Percentiles rank a stretch among this genome's conserved stretches.
phyloP scores from a whole-genome alignment of 2,888 invertebrate species.

The Lepidochrysops patricia region DNA sequence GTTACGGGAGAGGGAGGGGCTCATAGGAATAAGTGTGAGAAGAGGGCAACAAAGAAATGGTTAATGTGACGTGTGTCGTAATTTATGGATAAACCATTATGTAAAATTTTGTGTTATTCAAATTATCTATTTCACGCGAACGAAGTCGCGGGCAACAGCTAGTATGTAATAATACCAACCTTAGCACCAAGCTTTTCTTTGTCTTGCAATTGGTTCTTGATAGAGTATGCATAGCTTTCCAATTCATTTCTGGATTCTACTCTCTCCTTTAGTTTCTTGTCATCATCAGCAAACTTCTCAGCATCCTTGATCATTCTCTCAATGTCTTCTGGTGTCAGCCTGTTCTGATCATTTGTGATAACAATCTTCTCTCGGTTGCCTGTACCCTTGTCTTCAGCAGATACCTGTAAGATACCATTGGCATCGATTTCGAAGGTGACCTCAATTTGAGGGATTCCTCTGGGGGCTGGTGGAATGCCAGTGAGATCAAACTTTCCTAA shows the following conservation, averaged over 20 bases:
- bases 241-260: slow-evolving; percentile 97
- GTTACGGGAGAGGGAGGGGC: neutral
- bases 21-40: too few species aligned
- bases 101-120: too few species aligned
- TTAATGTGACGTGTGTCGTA: too few species aligned
- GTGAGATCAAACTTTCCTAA: slow-evolving; percentile 98
- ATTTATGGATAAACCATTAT: too few species aligned
- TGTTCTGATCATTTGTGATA: slow-evolving; percentile 98
- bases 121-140: too few species aligned
- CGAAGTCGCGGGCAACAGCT: too few species aligned
- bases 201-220: slow-evolving; percentile 96
- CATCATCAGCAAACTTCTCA: slow-evolving; percentile 98
- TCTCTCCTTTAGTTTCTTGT: slow-evolving; percentile 95
- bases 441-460: slow-evolving; percentile 95
- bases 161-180: slow-evolving; percentile 37
- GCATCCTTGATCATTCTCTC: slow-evolving; percentile 99
- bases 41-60: too few species aligned
- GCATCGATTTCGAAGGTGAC: slow-evolving; percentile 96
- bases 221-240: slow-evolving; percentile 96
- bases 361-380: slow-evolving; percentile 99
- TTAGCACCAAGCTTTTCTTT: slow-evolving; percentile 98
- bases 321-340: slow-evolving; percentile 97
- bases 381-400: slow-evolving; percentile 99
- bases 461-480: slow-evolving; percentile 95
- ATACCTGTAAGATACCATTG: slow-evolving; percentile 95